These are phyloP conservation scores for Sylvilagus bachmani DNA, from an alignment of 2,113 vertebrate species.

Conservation along the genomic window DNA sequence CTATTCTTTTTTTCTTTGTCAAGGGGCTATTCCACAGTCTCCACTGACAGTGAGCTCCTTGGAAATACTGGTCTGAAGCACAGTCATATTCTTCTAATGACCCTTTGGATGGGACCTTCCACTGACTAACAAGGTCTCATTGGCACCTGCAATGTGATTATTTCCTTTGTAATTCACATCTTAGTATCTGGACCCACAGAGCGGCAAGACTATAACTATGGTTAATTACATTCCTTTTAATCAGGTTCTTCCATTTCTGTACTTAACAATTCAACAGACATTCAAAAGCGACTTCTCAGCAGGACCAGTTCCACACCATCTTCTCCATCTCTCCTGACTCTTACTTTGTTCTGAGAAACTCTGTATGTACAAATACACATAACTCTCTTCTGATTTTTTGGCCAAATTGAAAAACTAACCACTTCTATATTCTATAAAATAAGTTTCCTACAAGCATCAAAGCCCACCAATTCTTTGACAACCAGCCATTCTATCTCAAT, in stretches of 20 bases:
- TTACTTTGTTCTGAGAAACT: neutral
- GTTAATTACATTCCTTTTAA: neutral
- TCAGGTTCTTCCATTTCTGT: neutral
- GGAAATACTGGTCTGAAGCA: neutral
- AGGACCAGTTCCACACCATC: neutral
- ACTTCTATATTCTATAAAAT: neutral
- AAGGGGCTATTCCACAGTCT: neutral
- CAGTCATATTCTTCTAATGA: neutral
- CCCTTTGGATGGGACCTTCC: neutral
- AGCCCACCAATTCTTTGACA: neutral
- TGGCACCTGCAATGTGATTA: neutral
- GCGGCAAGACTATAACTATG: accelerated
- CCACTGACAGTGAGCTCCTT: neutral
- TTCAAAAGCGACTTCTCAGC: neutral
- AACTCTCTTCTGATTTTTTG: neutral
- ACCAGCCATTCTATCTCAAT: neutral
- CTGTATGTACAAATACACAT: neutral
- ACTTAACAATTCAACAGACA: neutral
- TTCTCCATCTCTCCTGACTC: neutral
- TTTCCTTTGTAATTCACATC: neutral
- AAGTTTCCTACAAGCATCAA: neutral
- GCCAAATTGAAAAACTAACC: neutral
- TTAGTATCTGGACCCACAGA: neutral
- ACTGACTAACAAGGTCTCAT: neutral
- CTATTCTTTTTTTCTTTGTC: neutral